phyloP scores from a whole-genome alignment of 2,888 invertebrate species.

The Lochmaea capreae region DNA sequence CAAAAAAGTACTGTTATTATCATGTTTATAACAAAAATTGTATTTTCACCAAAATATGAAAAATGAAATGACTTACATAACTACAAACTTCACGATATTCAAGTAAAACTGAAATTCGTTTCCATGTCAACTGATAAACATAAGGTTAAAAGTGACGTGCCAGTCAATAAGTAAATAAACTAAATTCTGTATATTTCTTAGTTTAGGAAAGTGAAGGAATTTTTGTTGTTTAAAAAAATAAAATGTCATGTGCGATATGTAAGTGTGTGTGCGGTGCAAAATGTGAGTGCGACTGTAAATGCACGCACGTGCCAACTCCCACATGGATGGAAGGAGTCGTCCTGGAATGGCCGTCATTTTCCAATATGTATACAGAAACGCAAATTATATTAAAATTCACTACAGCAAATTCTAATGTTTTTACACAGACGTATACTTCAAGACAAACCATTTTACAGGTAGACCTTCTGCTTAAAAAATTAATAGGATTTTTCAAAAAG shows the following conservation, averaged over 20 bases:
- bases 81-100: no score
- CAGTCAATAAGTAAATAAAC: not conserved
- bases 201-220: not conserved
- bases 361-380: slow-evolving; percentile 9
- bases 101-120: not conserved
- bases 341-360: slow-evolving; percentile 26
- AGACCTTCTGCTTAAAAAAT: no score
- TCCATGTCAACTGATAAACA: not conserved
- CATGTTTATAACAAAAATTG: no score
- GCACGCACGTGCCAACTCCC: not conserved
- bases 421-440: slow-evolving; percentile 69
- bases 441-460: slow-evolving; percentile 52
- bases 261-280: slow-evolving; percentile 3
- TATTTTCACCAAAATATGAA: no score
- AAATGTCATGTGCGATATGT: slow-evolving; percentile 8
- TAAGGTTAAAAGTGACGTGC: not conserved
- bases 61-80: no score
- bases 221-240: not conserved
- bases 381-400: slow-evolving; percentile 58
- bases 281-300: slow-evolving; percentile 10
- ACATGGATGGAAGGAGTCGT: slow-evolving; percentile 13
- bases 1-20: no score
- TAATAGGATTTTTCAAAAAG: not conserved
- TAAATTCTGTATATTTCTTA: not conserved
- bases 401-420: slow-evolving; percentile 58